Evolutionary conservation across 2,797 vertebrate species (phyloP).

Genomic region (Ptychobarbus kaznakovi): DNA sequence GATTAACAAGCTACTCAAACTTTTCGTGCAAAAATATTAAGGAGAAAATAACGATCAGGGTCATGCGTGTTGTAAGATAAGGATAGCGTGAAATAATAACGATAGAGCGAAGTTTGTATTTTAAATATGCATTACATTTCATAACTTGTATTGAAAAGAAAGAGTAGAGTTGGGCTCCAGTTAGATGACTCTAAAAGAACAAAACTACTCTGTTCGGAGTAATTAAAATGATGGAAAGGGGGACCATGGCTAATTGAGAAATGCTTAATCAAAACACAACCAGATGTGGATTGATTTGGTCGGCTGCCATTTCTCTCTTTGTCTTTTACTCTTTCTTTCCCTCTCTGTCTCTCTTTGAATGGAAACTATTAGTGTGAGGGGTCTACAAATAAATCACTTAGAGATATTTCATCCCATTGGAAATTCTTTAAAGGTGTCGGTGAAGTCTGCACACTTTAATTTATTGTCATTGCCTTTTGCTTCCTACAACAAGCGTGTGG

Average conservation of each 20-base stretch:
- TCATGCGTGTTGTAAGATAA: constrained; percentile 41
- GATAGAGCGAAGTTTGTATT: background rate
- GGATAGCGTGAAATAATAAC: background rate
- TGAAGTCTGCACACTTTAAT: constrained; percentile 54
- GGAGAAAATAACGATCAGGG: background rate
- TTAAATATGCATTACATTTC: background rate
- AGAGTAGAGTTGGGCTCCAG: constrained; percentile 27
- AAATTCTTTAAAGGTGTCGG: constrained; percentile 67
- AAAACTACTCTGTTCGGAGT: constrained; percentile 55
- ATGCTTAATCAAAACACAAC: constrained; percentile 77
- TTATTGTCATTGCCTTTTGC: constrained; percentile 42
- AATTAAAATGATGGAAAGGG: constrained; percentile 65
- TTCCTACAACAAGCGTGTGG: constrained; percentile 37
- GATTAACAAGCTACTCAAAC: constrained; percentile 30
- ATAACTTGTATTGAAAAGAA: constrained; percentile 28
- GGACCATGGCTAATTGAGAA: constrained; percentile 71
- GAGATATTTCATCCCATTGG: constrained; percentile 69
- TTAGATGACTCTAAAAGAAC: constrained; percentile 45
- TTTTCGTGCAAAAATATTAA: background rate
- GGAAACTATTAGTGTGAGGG: constrained; percentile 72
- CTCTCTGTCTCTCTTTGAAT: constrained; percentile 64
- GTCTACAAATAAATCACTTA: constrained; percentile 68
- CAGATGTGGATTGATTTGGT: constrained; percentile 82
- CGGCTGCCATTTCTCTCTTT: constrained; percentile 60
- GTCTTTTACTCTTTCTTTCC: constrained; percentile 34